Evolutionary conservation across 2,797 vertebrate species (phyloP), one percentile per base, ranked within the genome.

Genomic region (Glossophaga mutica): DNA sequence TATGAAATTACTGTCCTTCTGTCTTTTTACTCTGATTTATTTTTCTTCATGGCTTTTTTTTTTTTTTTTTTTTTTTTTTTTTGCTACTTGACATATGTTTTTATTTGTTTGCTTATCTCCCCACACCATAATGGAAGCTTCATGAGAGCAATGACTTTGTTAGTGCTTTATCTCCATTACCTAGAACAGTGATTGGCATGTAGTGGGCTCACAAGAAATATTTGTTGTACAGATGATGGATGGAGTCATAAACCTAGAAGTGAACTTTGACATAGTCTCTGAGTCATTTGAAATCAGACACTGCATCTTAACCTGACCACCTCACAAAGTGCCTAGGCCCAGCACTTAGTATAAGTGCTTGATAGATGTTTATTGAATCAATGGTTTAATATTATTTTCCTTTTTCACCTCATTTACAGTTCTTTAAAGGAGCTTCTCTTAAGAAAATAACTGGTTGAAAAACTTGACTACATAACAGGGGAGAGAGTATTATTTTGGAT

Each of bases 11-110:
- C n/a, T 94, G 6, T 46, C 48, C 15, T 73, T 79, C n/a, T 81
- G 5, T 82, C 32, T 73, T 92, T 88, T 86, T 77, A 81, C 14
- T 93, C 14, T 93, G 19, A 67, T 68, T 71, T 83, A 39, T 3
- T 91, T 96, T 96, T 67, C 32, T 87, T 84, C 52, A 22, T 78
- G 22, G n/a, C 55, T 44, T 62, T 81, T 62, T 68, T 50, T 90
- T 14, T 79, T 52, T 32, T 14, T 90, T n/a, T n/a, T n/a, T 62
- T 68, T 50, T 90, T 14, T 16, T 46, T 71, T 59, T 78, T 37
- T 79, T 19, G 70, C 37, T 15, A 34, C 52, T 79, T 88, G 42
- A 37, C 14, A 26, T 46, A 26, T 68, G 18, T 65, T 82, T 95
- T 94, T 62, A 48, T 91, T 92, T 84, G 24, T 59, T 79, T 87